phyloP scores from a whole-genome alignment of 1,140 invertebrate species.

The Trichonephila clavata region DNA sequence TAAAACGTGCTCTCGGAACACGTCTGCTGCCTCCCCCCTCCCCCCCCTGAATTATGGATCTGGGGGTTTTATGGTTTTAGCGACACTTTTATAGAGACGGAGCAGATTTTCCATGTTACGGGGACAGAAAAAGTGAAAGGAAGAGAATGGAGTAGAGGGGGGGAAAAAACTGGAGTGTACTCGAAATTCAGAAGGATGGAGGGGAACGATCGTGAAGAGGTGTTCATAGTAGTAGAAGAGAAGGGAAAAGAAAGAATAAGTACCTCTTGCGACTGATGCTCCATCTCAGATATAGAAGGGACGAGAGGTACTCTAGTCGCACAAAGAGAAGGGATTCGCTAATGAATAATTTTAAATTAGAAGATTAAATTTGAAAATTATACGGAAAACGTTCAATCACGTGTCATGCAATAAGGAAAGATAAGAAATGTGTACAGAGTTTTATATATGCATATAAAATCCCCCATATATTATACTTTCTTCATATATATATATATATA shows the following conservation, averaged over 20 bases:
- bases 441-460: no score
- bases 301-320: not conserved
- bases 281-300: not conserved
- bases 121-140: not conserved
- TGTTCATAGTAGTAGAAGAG: not conserved
- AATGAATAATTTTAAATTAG: not conserved
- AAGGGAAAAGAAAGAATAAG: not conserved
- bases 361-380: not conserved
- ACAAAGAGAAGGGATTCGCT: not conserved
- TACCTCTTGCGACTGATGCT: slow-evolving; percentile 2
- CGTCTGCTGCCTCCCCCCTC: not conserved
- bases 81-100: slow-evolving; percentile 24
- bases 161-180: not conserved
- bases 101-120: not conserved
- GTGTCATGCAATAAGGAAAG: no score
- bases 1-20: not conserved
- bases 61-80: slow-evolving; percentile 4
- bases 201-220: not conserved
- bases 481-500: no score
- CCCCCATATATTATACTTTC: no score
- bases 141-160: not conserved
- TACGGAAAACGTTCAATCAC: not conserved
- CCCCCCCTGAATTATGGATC: slow-evolving; percentile 13
- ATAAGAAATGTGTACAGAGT: not conserved
- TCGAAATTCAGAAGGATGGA: not conserved